A percentile compares a stretch with the other conserved stretches of the same genome.
Evolutionary conservation across 1,140 invertebrate genomes (phyloP).

Genomic region (Trachymyrmex cornetzi): DNA sequence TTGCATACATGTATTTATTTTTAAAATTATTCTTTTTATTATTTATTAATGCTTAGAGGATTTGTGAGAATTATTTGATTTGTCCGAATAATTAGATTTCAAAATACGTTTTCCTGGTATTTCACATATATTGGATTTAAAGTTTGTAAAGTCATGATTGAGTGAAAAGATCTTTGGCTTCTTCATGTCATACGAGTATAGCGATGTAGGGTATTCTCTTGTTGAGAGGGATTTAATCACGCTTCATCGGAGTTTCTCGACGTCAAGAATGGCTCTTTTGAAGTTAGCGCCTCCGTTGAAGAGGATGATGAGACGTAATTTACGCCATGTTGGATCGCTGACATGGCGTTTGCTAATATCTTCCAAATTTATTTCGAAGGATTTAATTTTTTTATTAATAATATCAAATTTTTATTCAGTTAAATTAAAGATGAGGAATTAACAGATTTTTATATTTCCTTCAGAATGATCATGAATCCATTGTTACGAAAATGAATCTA

Average conservation of each 20-base stretch:
- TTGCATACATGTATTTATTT: neutral
- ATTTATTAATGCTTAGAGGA: neutral
- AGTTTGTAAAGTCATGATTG: neutral
- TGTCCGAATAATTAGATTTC: neutral
- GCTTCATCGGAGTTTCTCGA: slow-evolving; percentile 52
- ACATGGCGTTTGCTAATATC: slow-evolving; percentile 28
- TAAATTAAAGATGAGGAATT: neutral
- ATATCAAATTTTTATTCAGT: slow-evolving; percentile 1
- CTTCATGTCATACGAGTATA: slow-evolving; percentile 8
- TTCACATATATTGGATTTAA: neutral
- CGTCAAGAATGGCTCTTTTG: slow-evolving; percentile 62
- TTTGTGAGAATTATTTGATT: neutral
- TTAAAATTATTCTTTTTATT: neutral
- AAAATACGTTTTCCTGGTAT: neutral
- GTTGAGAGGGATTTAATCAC: slow-evolving; percentile 41
- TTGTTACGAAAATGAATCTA: neutral
- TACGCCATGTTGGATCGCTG: slow-evolving; percentile 28
- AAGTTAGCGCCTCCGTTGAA: slow-evolving; percentile 55
- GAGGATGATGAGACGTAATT: slow-evolving; percentile 53
- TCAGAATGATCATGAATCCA: neutral
- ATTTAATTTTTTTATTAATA: slow-evolving; percentile 17
- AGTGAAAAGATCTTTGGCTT: slow-evolving; percentile 16
- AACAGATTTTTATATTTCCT: neutral
- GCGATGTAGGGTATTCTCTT: slow-evolving; percentile 41
- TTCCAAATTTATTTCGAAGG: slow-evolving; percentile 24